Percentiles rank a stretch among this genome's conserved stretches.
phyloP scores from a whole-genome alignment of 1,140 invertebrate species.

The Vanessa tameamea region DNA sequence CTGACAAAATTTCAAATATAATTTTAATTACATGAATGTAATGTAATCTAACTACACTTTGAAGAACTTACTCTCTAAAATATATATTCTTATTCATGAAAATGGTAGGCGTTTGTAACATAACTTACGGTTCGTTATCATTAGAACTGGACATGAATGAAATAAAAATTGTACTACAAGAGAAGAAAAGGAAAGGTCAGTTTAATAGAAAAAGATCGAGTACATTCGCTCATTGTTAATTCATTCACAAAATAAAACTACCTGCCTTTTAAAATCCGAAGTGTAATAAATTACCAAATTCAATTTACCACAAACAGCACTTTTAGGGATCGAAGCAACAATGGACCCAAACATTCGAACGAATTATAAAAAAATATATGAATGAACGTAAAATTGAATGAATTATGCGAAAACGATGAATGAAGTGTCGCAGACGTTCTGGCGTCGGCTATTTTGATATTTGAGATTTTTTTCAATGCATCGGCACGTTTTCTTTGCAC shows the following conservation, averaged over 20 bases:
- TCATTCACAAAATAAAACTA: slow-evolving; percentile 12
- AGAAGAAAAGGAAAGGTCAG: slow-evolving; percentile 7
- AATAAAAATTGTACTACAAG: slow-evolving; percentile 23
- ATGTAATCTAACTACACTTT: too few relatives aligned
- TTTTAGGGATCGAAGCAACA: slow-evolving; percentile 12
- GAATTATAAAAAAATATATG: slow-evolving; percentile 8
- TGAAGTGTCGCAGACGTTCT: slow-evolving; percentile 20
- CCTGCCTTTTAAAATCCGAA: slow-evolving; percentile 11
- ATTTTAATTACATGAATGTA: too few relatives aligned
- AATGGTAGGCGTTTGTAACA: slow-evolving; percentile 10
- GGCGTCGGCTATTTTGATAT: slow-evolving; percentile 18
- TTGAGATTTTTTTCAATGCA: slow-evolving; percentile 2
- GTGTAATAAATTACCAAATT: slow-evolving; percentile 25
- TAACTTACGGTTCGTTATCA: background rate
- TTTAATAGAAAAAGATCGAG: slow-evolving; percentile 19
- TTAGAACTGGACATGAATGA: slow-evolving; percentile 19
- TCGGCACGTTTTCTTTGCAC: slow-evolving; percentile 6
- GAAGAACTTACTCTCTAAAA: background rate
- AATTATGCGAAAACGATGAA: slow-evolving; percentile 28
- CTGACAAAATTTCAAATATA: too few relatives aligned
- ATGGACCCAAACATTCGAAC: background rate
- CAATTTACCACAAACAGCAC: slow-evolving; percentile 17
- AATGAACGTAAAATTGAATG: slow-evolving; percentile 21
- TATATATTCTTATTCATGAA: background rate
- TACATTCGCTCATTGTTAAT: slow-evolving; percentile 11